phyloP scores from a whole-genome alignment of 1,140 invertebrate species.

The Littorina saxatilis region DNA sequence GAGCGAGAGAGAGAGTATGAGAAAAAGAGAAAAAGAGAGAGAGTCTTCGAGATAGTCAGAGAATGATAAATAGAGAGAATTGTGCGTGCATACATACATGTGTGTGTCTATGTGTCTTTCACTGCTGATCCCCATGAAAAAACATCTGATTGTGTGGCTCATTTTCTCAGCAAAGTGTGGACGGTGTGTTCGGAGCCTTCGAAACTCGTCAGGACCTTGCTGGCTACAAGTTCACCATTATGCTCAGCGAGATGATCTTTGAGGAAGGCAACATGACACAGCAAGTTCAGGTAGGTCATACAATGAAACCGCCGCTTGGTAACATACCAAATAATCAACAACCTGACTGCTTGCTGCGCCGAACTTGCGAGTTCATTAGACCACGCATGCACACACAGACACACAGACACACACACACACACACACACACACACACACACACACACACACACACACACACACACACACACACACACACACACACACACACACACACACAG shows the following conservation, averaged over 20 bases:
- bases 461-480: not conserved
- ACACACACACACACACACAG: too few relatives aligned
- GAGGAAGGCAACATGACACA: slow-evolving; percentile 79
- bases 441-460: not conserved
- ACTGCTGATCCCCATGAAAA: too few relatives aligned
- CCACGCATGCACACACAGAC: not conserved
- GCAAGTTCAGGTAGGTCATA: slow-evolving; percentile 78
- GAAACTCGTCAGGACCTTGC: slow-evolving; percentile 24
- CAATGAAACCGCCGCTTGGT: not conserved
- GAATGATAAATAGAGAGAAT: too few relatives aligned
- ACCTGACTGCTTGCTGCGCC: too few relatives aligned
- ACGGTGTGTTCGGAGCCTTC: slow-evolving; percentile 56
- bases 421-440: not conserved
- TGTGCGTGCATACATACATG: too few relatives aligned
- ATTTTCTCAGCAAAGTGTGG: not conserved
- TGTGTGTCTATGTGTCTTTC: too few relatives aligned
- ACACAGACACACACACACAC: not conserved
- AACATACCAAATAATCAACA: slow-evolving; percentile 76
- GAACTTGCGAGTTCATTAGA: not conserved
- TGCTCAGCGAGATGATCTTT: slow-evolving; percentile 45
- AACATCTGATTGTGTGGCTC: too few relatives aligned
- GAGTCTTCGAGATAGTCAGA: too few relatives aligned
- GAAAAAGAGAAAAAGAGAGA: too few relatives aligned
- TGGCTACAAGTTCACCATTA: slow-evolving; percentile 48
- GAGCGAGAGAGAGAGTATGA: too few relatives aligned